Evolutionary conservation across 2,797 vertebrate species (phyloP).

Genomic region (Falco naumanni): DNA sequence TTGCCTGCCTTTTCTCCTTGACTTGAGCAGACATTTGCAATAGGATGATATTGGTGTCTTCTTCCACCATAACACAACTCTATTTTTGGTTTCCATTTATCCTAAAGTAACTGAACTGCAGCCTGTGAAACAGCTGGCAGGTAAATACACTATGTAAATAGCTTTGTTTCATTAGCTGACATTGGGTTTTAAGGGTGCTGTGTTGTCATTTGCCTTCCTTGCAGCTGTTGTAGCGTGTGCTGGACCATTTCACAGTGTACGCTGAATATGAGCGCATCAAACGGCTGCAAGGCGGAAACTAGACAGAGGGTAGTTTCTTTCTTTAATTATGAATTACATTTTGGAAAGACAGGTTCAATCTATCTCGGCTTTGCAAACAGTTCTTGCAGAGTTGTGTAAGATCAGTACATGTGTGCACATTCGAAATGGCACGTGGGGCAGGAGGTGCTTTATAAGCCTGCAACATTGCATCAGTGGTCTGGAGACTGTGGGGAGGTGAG

Average conservation of each 20-base stretch:
- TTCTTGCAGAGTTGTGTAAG: background rate
- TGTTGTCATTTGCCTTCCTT: background rate
- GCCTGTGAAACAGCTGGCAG: background rate
- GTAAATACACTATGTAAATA: background rate
- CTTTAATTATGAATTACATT: background rate
- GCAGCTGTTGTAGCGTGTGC: background rate
- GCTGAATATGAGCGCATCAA: background rate
- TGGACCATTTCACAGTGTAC: background rate
- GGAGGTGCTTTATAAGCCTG: background rate
- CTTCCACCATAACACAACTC: background rate
- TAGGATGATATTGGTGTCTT: background rate
- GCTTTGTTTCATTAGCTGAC: background rate
- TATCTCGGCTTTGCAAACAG: background rate
- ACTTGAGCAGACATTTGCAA: background rate
- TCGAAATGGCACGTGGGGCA: accelerated
- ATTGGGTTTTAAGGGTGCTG: background rate
- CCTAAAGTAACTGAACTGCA: background rate
- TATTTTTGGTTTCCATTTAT: background rate
- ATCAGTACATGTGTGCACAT: accelerated
- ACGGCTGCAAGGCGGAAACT: background rate
- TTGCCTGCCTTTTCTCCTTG: background rate
- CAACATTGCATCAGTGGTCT: background rate
- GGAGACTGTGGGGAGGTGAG: background rate
- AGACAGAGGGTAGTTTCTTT: background rate
- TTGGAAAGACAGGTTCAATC: background rate